Base-by-base conservation (phyloP, 2,797 vertebrate genomes). In the Cottoperca gobio region DNA sequence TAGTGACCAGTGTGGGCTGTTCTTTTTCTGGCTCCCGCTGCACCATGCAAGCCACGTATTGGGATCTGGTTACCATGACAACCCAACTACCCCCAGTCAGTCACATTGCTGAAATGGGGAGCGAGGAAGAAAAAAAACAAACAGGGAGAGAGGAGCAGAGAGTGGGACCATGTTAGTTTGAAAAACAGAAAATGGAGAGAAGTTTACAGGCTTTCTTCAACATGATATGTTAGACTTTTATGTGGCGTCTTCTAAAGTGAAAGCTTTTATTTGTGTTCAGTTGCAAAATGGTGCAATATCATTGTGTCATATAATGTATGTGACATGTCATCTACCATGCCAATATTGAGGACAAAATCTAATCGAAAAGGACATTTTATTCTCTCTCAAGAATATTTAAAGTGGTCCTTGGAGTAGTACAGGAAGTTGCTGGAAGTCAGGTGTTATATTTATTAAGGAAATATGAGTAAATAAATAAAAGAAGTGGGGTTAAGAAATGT, bases 1-100 rank as follows among this genome's bases (percentile, higher is more conserved):
- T 91, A 80, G 92, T 80, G 86, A 94, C 87, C 88, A 60, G 89
- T 92, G 92, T 93, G 85, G 93, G 92, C 83, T 93, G 92, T 93
- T 93, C 90, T 93, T 93, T 92, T 93, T 92, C 90, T 90, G 92
- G 90, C 88, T 90, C 79, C 82, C 65, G 31, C 79, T 73, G 84
- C 85, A 45, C 82, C 81, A 88, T 79, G 86, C 86, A 24, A 67
- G 82, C 83, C 88, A 83, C 79, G 76, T 87, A 88, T 78, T 85
- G 84, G 88, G 84, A 87, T 83, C 64, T 53, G 85, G 89, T 90
- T 84, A 26, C 92, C 84, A 86, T 84, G 86, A 57, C 86, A 85
- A 93, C 90, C 69, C 73, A 79, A 79, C 82, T 86, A 70, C 65
- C 80, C 80, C 79, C 48, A 89, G 80, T 89, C 88, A 77, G 79